Conservation (phyloP, 1,140 invertebrate species). For the Archivesica marissinica region DNA sequence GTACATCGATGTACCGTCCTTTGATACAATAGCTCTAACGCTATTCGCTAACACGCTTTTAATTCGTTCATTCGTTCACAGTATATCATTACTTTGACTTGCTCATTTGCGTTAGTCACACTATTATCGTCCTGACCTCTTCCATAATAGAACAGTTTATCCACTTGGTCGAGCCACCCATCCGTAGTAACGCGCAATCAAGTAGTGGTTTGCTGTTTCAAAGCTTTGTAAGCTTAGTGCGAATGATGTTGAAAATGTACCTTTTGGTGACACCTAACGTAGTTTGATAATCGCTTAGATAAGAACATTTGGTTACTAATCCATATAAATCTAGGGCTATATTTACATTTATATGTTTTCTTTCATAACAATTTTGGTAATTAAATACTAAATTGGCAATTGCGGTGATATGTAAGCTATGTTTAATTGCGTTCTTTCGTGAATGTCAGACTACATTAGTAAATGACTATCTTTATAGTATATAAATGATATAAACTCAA, state of each 20-base stretch:
- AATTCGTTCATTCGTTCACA: no score
- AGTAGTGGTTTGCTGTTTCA: neutral
- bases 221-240: neutral
- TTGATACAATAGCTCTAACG: no score
- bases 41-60: no score
- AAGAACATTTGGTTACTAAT: neutral
- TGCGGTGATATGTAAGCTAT: neutral
- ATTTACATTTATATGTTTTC: conserved; percentile 23
- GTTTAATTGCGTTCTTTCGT: neutral
- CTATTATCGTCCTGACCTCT: neutral
- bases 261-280: conserved; percentile 4
- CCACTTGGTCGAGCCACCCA: neutral
- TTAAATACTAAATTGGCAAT: conserved; percentile 16
- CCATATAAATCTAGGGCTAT: conserved; percentile 15
- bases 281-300: neutral
- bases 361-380: conserved; percentile 15
- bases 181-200: neutral
- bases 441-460: conserved; percentile 22
- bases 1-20: no score
- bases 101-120: neutral
- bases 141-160: conserved; percentile 2
- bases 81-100: neutral
- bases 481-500: neutral
- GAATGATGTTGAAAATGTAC: conserved; percentile 10
- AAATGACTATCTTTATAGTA: neutral